Conservation (phyloP, 2,888 invertebrate genomes). For the Achlya flavicornis region DNA sequence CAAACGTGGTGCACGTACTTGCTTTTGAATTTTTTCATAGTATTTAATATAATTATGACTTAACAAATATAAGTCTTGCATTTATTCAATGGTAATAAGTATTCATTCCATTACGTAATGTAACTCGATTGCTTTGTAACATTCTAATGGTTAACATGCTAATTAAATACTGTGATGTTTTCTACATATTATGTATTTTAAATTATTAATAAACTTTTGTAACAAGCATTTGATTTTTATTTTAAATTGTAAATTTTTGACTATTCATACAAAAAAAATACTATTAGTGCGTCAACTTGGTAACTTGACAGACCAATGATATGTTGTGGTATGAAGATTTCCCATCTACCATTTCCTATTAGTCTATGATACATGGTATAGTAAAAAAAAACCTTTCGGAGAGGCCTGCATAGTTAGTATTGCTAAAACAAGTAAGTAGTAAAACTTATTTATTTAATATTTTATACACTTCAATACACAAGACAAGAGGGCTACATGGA, state of each 20-base stretch:
- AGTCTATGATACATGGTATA: slow-evolving; percentile 4
- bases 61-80: background rate
- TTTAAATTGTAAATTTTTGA: too few species aligned
- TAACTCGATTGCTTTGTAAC: slow-evolving; percentile 15
- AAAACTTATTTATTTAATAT: slow-evolving; percentile 8
- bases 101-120: background rate
- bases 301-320: too few species aligned
- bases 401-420: too few species aligned
- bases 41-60: background rate
- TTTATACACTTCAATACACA: slow-evolving; percentile 1
- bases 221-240: slow-evolving; percentile 26
- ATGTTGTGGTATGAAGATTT: too few species aligned
- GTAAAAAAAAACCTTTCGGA: too few species aligned
- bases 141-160: slow-evolving; percentile 20
- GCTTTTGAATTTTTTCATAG: background rate
- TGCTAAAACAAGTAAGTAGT: background rate
- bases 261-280: too few species aligned
- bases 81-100: background rate
- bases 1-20: background rate
- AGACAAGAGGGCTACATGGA: background rate
- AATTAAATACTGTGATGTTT: slow-evolving; percentile 55
- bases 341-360: too few species aligned
- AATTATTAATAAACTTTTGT: slow-evolving; percentile 44
- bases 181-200: slow-evolving; percentile 36
- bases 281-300: too few species aligned